Conservation (phyloP, 2,888 invertebrate genomes). For the Eristalis intricaria region DNA sequence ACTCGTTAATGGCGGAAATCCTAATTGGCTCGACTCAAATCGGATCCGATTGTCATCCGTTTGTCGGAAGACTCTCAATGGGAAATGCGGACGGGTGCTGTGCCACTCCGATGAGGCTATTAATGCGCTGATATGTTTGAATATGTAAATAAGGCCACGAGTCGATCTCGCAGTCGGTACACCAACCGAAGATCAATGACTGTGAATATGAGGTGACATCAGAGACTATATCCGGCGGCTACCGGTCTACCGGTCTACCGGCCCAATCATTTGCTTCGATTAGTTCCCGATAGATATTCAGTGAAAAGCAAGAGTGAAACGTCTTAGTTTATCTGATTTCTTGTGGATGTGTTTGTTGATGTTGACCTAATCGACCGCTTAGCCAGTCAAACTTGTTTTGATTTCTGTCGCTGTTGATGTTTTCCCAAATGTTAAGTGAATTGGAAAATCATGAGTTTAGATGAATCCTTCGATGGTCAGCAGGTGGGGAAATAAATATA, state of each 20-base stretch:
- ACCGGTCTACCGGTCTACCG: slow-evolving; percentile 28
- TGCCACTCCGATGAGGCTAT: neutral
- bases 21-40: slow-evolving; percentile 8
- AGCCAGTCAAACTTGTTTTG: neutral
- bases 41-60: neutral
- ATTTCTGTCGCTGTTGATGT: neutral
- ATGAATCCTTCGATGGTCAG: no score
- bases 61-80: slow-evolving; percentile 5
- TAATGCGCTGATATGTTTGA: slow-evolving; percentile 26
- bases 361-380: neutral
- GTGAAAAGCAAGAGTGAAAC: neutral
- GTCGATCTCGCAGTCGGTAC: neutral
- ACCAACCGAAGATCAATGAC: slow-evolving; percentile 11
- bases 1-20: slow-evolving; percentile 22
- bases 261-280: neutral
- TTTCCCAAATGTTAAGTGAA: neutral
- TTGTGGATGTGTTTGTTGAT: neutral
- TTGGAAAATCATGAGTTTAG: neutral
- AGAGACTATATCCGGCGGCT: slow-evolving; percentile 40
- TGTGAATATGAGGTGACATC: slow-evolving; percentile 23
- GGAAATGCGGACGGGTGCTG: slow-evolving; percentile 4
- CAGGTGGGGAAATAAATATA: no score
- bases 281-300: neutral
- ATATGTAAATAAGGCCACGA: slow-evolving; percentile 37
- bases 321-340: neutral